A percentile compares a stretch with the other conserved stretches of the same genome.
phyloP scores from a whole-genome alignment of 2,797 vertebrate species.

The Lutjanus argentimaculatus region DNA sequence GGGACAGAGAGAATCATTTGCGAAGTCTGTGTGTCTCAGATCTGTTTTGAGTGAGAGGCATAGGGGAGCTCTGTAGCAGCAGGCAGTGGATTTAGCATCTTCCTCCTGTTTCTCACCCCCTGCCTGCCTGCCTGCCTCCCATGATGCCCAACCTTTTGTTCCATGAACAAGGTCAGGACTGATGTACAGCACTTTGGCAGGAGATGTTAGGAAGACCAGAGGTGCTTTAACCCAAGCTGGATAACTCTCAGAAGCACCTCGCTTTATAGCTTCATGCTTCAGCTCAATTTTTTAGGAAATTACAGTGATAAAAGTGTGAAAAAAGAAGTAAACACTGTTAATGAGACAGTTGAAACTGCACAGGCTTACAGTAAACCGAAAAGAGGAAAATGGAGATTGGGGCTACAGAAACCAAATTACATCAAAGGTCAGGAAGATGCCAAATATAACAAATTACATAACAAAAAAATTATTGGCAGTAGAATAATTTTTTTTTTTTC shows the following conservation, averaged over 20 bases:
- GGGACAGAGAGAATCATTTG: not conserved
- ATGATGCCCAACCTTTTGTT: slow-evolving; percentile 51
- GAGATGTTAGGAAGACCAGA: slow-evolving; percentile 11
- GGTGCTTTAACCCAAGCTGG: slow-evolving; percentile 3
- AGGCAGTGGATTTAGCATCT: slow-evolving; percentile 37
- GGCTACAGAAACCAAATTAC: not conserved
- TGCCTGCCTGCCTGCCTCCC: slow-evolving; percentile 42
- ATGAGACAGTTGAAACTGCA: not conserved
- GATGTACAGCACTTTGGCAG: slow-evolving; percentile 26
- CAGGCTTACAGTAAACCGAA: not conserved
- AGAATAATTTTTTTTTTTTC: not conserved
- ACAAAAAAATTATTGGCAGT: not conserved
- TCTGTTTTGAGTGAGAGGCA: slow-evolving; percentile 13
- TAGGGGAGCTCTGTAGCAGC: slow-evolving; percentile 41
- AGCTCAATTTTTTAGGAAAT: not conserved
- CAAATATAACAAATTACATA: not conserved
- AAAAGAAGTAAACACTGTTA: not conserved
- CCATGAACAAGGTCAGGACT: slow-evolving; percentile 31
- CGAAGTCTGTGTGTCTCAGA: not conserved
- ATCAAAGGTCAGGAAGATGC: not conserved
- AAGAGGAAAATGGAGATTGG: not conserved
- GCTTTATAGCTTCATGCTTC: slow-evolving; percentile 1
- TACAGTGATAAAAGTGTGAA: not conserved
- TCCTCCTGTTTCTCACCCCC: slow-evolving; percentile 26
- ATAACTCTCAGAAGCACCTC: not conserved